Conservation (phyloP, 2,113 vertebrate genomes). For the Grammomys dolichurus region DNA sequence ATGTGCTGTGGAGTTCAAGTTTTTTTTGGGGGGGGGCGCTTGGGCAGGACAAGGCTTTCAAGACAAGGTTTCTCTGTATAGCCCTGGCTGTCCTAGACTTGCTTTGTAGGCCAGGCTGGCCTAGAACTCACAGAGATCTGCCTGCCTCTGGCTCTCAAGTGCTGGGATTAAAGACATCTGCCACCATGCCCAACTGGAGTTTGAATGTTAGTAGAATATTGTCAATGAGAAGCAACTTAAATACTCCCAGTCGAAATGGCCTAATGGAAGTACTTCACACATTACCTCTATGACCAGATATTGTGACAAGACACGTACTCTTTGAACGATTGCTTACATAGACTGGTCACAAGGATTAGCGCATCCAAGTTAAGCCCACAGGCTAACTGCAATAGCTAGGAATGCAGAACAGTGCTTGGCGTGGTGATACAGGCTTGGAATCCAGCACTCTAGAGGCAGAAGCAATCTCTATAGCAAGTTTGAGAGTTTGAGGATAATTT, state of each 20-base stretch:
- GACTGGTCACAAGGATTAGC: neutral
- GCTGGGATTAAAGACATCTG: no score
- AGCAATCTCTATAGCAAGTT: neutral
- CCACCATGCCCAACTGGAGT: neutral
- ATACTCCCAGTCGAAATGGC: neutral
- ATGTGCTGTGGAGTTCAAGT: neutral
- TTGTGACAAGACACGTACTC: neutral
- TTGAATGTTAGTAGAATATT: constrained; percentile 40
- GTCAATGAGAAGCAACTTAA: neutral
- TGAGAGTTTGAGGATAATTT: neutral
- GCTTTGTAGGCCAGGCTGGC: no score
- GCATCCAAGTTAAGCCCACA: constrained; percentile 5
- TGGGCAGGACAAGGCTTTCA: no score
- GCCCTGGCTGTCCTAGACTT: no score
- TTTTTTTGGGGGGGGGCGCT: neutral
- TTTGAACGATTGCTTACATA: neutral
- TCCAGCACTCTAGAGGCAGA: neutral
- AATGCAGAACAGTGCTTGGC: neutral
- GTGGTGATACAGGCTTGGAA: neutral
- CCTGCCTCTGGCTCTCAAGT: no score
- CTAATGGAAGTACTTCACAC: neutral
- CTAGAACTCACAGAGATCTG: no score
- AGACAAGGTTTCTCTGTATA: no score
- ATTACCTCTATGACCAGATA: neutral
- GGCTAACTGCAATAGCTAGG: neutral